Conservation (phyloP, 2,797 vertebrate genomes). For the Cirrhinus mrigala region DNA sequence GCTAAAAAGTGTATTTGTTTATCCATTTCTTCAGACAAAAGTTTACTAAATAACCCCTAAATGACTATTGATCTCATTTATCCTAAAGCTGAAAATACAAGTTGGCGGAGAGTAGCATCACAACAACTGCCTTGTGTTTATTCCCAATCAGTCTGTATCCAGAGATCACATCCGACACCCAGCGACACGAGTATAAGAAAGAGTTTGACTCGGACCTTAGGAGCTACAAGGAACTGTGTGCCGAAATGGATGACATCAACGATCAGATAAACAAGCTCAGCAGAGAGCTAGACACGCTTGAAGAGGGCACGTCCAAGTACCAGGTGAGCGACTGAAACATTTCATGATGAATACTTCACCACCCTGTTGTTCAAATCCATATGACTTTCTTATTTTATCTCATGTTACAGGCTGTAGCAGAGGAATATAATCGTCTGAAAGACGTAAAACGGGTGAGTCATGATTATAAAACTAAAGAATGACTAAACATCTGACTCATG, state of each 20-base stretch:
- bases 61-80: neutral
- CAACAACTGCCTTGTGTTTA: neutral
- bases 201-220: constrained; percentile 85
- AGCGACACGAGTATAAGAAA: constrained; percentile 84
- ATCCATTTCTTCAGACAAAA: neutral
- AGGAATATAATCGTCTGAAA: constrained; percentile 89
- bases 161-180: constrained; percentile 76
- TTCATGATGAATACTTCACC: neutral
- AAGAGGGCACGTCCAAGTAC: constrained; percentile 80
- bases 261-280: constrained; percentile 85
- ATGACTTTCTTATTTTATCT: neutral
- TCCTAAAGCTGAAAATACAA: neutral
- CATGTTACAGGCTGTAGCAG: constrained; percentile 78
- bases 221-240: constrained; percentile 85
- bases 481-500: neutral
- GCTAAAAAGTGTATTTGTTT: neutral
- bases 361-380: neutral
- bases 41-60: neutral
- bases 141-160: constrained; percentile 80
- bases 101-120: neutral
- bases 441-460: constrained; percentile 84
- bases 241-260: constrained; percentile 86
- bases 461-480: neutral
- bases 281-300: constrained; percentile 81
- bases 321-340: constrained; percentile 60